Evolutionary conservation across 2,797 vertebrate species (phyloP).

Genomic region (Ficedula albicollis): DNA sequence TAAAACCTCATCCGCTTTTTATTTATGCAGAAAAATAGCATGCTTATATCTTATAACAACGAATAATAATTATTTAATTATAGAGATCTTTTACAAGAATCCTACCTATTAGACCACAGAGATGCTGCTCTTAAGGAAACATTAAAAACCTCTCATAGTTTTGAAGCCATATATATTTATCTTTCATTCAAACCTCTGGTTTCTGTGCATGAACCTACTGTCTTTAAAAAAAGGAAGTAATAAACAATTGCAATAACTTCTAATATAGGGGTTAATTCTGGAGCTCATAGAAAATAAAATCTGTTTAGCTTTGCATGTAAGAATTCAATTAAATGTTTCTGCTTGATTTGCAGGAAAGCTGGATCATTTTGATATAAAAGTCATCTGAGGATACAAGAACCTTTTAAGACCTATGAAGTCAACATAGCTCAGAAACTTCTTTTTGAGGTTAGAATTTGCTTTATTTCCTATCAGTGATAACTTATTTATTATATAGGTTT

Average conservation of each 20-base stretch:
- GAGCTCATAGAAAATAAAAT: not conserved
- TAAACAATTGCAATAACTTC: not conserved
- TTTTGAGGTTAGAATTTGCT: not conserved
- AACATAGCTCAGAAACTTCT: not conserved
- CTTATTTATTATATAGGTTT: not conserved
- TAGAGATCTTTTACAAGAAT: not conserved
- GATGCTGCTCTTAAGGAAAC: not conserved
- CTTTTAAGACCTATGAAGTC: not conserved
- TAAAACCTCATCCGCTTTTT: not conserved
- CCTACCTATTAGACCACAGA: not conserved
- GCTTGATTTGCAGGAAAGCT: not conserved
- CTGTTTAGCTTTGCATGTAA: not conserved
- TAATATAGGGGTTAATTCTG: not conserved
- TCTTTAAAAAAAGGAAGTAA: not conserved
- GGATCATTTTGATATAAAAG: not conserved
- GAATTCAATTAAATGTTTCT: not conserved
- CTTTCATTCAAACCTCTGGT: not conserved
- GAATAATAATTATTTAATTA: not conserved
- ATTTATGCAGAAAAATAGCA: not conserved
- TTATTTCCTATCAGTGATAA: accelerated
- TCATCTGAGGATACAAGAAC: not conserved
- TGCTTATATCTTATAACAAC: not conserved
- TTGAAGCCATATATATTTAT: not conserved
- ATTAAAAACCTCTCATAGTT: not conserved
- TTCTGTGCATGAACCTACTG: not conserved